Evolutionary conservation across 2,797 vertebrate genomes (phyloP), one percentile per base, ranked within the genome.

Genomic region (Melopsittacus undulatus): DNA sequence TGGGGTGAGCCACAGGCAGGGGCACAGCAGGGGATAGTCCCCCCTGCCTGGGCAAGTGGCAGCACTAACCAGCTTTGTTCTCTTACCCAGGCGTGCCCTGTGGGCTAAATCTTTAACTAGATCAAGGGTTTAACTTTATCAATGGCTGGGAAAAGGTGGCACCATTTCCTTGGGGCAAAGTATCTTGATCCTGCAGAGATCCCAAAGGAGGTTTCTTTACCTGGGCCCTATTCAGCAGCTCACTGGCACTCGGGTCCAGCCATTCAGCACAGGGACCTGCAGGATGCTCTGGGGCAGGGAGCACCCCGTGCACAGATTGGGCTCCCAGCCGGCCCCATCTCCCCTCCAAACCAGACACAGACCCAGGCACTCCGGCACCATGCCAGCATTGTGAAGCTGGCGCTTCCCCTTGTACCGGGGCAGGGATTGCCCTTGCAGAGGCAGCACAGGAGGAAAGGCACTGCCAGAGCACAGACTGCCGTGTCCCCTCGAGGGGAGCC

Each of bases 81-180:
- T 76, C 57, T 87, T 72, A 92, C 40, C 72, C 49, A 56, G 92
- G 77, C 83, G 69, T 22, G 75, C 64, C 74, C 75, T 68, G 27
- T 74, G 84, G 76, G 78, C 63, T 83, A 82, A 90, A 91, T 94
- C 92, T 91, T 91, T 92, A 94, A 86, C 68, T 81, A 96, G 94
- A 96, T 85, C 90, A 96, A 96, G 94, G 94, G 96, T 96, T 97
- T 95, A 92, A 89, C 81, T 89, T 97, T 96, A 97, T 97, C 91
- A 92, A 84, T 51, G 76, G 64, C 70, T 96, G 87, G 75, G 88
- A 96, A 96, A 97, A 90, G 5, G 48, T 87, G 75, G 93, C 92
- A 67, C 73, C 13, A 2, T 62, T 96, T 83, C 88, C 84, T 40
- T 8, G 46, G 94, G 90, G 79, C 89, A 96, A 97, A 97, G 92